Base-by-base conservation (phyloP, 2,113 vertebrate genomes). In the Patagioenas fasciata region DNA sequence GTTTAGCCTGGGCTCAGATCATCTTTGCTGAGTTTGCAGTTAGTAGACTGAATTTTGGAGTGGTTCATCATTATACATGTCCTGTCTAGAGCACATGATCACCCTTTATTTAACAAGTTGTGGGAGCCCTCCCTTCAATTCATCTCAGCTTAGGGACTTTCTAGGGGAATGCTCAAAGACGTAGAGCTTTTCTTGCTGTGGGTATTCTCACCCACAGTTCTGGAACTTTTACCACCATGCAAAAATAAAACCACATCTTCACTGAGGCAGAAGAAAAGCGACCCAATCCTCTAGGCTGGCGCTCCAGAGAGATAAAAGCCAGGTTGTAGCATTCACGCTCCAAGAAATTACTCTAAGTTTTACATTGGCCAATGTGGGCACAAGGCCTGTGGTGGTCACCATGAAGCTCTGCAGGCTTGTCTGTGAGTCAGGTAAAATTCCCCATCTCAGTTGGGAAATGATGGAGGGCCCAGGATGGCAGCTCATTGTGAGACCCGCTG, bases 61-160 rank as follows among this genome's bases (percentile, higher is more conserved):
- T 6, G 38, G 40, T 57, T 91, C 21, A 13, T 53, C 24, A 24
- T 57, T 44, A 48, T 3, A 18, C 26, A 1, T 29, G 24, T 5
- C 26, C 44, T 42, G 4, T 29, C 20, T 73, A 70, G 8, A 78
- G 24, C 26, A 60, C 15, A 13, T 0, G 0, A 48, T 8, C 26
- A 47, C 8, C 28, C n/a, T 36, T 40, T 42, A 48, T 29, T 53
- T 71, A 40, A 21, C 14, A 32, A 70, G 26, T 13, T 50, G 10
- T 15, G 8, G 14, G 12, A 86, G 6, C 20, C 14, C 20, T 61
- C 36, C 21, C 26, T 56, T 42, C 26, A 71, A 25, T 31, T 53
- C 23, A 66, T 58, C 4, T 1, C 34, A 74, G 28, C 25, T 73
- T 66, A 62, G 32, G 17, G 28, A 9, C 32, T 71, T 71, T 72